Conservation (phyloP, 2,888 invertebrate genomes). For the Oxytorus armatus region DNA sequence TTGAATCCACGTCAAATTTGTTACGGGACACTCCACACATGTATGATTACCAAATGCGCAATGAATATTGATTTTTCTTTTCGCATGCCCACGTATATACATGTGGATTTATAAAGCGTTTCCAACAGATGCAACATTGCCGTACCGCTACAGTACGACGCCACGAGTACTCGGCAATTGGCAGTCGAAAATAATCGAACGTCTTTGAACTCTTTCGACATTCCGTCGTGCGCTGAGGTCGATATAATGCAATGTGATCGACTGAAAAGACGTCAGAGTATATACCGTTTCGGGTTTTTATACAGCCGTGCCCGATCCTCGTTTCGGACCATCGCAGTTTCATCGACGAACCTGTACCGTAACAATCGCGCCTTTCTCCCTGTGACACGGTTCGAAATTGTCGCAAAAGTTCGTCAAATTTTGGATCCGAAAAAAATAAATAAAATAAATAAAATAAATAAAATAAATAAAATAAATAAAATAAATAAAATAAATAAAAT, state of each 20-base stretch:
- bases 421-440: background rate
- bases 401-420: background rate
- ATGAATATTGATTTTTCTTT: too few relatives aligned
- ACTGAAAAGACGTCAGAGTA: constrained; percentile 23
- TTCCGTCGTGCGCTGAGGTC: constrained; percentile 53
- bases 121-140: constrained; percentile 38
- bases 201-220: constrained; percentile 65
- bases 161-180: constrained; percentile 12
- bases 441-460: background rate
- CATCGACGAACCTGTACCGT: constrained; percentile 22
- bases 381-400: background rate
- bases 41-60: too few relatives aligned
- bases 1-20: too few relatives aligned
- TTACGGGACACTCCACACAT: too few relatives aligned
- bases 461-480: too few relatives aligned
- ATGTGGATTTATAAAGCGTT: background rate
- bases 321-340: constrained; percentile 19
- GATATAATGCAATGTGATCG: constrained; percentile 58
- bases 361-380: background rate
- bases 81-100: too few relatives aligned
- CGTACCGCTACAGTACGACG: background rate
- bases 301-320: constrained; percentile 17
- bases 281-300: constrained; percentile 19
- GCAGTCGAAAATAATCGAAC: constrained; percentile 64
- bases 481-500: too few relatives aligned